Evolutionary conservation across 2,888 invertebrate genomes (phyloP), one percentile per base, ranked within the genome.

Genomic region (Acanthosepion lycidas): DNA sequence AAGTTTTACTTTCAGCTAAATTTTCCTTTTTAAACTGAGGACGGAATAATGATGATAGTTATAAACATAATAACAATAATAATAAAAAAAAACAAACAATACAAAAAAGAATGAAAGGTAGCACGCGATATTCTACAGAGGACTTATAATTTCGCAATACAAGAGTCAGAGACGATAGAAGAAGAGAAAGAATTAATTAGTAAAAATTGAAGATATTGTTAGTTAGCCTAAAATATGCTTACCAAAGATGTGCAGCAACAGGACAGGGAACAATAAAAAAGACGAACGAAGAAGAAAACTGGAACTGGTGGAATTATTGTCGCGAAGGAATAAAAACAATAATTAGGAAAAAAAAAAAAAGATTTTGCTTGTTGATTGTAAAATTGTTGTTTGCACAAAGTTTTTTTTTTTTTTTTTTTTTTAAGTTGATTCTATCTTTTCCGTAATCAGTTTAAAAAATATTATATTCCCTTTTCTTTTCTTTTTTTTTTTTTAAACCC

Each of bases 211-310:
- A n/a, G n/a, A n/a, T 33, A n/a, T 9, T n/a, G 78, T 78, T n/a
- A n/a, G n/a, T 78, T 78, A 33, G n/a, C 78, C 78, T 78, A n/a
- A 78, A 78, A 78, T 78, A 78, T 78, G 78, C 78, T 78, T 78
- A 78, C 78, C 78, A 18, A 9, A 33, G 78, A 78, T n/a, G 12
- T 78, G n/a, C n/a, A 78, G n/a, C 78, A n/a, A 12, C n/a, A n/a
- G 78, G 78, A 78, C 78, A 33, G n/a, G 6, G 33, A 78, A n/a
- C 18, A 78, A 78, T n/a, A 78, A 78, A 78, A n/a, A 78, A n/a
- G 78, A n/a, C n/a, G n/a, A n/a, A n/a, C n/a, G 78, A 78, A n/a
- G 78, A 78, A n/a, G 78, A 78, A 78, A 18, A 78, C 9, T n/a
- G 59, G 23, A 55, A 18, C 20, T 23, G 1, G 23, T 78, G n/a